These are phyloP conservation scores for Pantherophis alleghaniensis DNA, from an alignment of 2,797 vertebrate species.

Conservation along the genomic window DNA sequence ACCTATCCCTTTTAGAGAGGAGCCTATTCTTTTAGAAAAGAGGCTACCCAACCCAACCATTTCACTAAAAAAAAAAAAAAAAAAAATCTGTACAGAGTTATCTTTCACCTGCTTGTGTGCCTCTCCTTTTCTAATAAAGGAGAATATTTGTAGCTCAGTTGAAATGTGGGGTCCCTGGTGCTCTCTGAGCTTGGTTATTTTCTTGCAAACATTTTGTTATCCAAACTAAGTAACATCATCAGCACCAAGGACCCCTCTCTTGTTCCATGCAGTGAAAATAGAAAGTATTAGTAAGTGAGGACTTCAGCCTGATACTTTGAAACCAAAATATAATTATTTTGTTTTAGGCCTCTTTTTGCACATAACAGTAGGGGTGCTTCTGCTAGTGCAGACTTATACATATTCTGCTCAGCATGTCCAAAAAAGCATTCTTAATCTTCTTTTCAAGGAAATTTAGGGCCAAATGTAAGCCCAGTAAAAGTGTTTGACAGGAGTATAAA, in stretches of 20 bases:
- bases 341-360: neutral
- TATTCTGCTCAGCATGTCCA: neutral
- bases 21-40: neutral
- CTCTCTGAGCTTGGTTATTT: neutral
- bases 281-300: neutral
- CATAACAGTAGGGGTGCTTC: neutral
- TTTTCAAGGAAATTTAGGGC: slow-evolving; percentile 15
- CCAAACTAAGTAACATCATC: neutral
- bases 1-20: neutral
- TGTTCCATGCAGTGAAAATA: neutral
- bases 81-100: neutral
- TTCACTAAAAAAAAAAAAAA: neutral
- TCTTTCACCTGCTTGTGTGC: neutral
- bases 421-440: slow-evolving; percentile 1
- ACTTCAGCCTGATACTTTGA: neutral
- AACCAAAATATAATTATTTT: neutral
- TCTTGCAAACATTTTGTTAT: neutral
- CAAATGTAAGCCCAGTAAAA: neutral
- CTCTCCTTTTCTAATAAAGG: neutral
- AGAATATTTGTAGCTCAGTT: neutral
- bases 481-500: neutral
- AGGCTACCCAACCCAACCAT: neutral
- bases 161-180: neutral
- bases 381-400: neutral
- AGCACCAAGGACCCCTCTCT: neutral